Base-by-base conservation (phyloP, 1,140 invertebrate species). In the Neodiprion lecontei region DNA sequence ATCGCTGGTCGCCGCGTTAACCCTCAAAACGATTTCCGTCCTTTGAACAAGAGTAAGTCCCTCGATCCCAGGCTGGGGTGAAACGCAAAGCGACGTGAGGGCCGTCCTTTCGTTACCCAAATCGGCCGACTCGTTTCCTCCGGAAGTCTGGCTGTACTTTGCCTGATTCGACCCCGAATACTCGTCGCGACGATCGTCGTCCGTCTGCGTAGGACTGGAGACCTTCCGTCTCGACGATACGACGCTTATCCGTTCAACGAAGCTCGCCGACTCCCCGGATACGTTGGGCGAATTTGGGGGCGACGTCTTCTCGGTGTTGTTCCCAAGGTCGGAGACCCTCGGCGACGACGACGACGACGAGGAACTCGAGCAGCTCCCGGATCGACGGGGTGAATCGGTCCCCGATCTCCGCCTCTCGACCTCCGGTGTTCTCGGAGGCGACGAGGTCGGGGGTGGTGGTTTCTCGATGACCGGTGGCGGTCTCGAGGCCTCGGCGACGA, bases 1-100 rank as follows among this genome's bases (percentile, higher is more conserved):
- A 79, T 92, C 92, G 70, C 83, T 91, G 3, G 91, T 93, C 7
- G 86, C 80, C 1, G 91, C 85, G 77, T 92, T 92, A 0, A 93
- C 91, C 67, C 91, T 86, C 2, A 92, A 82, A 21, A 92, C 86
- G 2, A 92, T 85, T 80, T 93, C 92, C 68, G 91, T 92, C 73
- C 91, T 86, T 79, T 92, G 91, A 72, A 93, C 85, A 71, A 92
- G 76, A 70, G 90, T 89, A 47, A 92, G 76, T 8, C 89, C 89
- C 74, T 91, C 88, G 7, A 89, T 83, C 0, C 89, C 88, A 0
- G 84, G 82, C 70, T 88, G 86, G 0, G 89, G 84, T 0, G 84
- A 84, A 7, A 86, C 85, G 69, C 86, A 81, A 3, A 87, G 83
- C n/a, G 85, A 83, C 69, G 70, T 67, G 49, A 12, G 68, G 10